A percentile compares a stretch with the other conserved stretches of the same genome.
Conservation (phyloP, 2,113 vertebrate genomes). For the Oriolus oriolus region DNA sequence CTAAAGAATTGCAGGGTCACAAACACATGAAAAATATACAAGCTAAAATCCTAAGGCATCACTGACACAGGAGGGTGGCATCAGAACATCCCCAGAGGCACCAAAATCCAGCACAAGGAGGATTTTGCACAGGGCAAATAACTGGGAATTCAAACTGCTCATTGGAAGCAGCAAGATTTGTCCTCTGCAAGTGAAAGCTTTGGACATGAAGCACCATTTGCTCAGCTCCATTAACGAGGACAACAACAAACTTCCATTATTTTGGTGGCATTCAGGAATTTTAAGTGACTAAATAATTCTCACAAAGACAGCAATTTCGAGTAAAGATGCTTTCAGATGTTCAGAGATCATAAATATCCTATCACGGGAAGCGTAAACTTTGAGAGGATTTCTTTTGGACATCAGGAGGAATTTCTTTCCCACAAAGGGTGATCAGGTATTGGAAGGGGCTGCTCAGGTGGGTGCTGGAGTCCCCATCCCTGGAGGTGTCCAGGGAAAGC, state of each 20-base stretch:
- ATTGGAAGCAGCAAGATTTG: neutral
- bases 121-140: neutral
- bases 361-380: rapidly evolving
- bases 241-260: neutral
- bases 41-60: neutral
- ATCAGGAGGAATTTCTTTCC: neutral
- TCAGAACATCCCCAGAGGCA: neutral
- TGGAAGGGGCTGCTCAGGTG: neutral
- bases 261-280: neutral
- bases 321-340: neutral
- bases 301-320: neutral
- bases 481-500: neutral
- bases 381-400: neutral
- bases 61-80: neutral
- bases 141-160: neutral
- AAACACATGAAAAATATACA: neutral
- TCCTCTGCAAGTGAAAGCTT: neutral
- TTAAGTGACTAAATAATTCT: neutral
- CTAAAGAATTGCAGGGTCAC: neutral
- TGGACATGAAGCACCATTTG: neutral
- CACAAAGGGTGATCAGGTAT: neutral
- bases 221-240: neutral
- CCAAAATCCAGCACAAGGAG: rapidly evolving
- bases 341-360: neutral
- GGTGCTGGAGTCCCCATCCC: neutral